These are phyloP conservation scores for Leuciscus waleckii DNA, from an alignment of 2,797 vertebrate species.

Conservation along the genomic window DNA sequence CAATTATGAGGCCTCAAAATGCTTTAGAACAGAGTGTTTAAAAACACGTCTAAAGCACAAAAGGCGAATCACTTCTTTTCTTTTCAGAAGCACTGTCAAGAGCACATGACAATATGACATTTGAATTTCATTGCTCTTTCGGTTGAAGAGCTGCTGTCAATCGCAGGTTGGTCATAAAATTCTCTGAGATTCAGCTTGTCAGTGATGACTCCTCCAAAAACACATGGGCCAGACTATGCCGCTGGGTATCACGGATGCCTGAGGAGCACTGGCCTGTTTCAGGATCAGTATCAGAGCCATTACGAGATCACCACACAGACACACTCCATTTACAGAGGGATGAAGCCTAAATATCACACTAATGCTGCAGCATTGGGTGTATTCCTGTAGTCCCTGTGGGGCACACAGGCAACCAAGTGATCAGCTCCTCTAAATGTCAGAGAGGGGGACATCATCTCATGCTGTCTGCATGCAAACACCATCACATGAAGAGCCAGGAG, in stretches of 20 bases:
- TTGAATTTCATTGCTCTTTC: slow-evolving; percentile 18
- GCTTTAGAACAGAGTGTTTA: not conserved
- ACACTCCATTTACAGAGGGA: slow-evolving; percentile 20
- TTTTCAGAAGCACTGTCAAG: not conserved
- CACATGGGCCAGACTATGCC: not conserved
- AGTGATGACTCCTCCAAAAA: not conserved
- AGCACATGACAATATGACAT: not conserved
- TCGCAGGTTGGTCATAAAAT: not conserved
- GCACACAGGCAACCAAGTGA: slow-evolving; percentile 6
- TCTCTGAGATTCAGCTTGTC: slow-evolving; percentile 4
- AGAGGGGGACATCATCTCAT: not conserved
- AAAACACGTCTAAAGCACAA: slow-evolving; percentile 1
- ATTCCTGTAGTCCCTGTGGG: slow-evolving; percentile 11
- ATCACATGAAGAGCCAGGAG: not conserved
- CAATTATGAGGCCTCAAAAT: not conserved
- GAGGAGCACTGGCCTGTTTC: slow-evolving; percentile 22
- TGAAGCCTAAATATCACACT: slow-evolving; percentile 23
- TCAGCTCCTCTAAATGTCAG: slow-evolving; percentile 42
- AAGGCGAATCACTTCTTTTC: not conserved
- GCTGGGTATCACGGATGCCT: not conserved
- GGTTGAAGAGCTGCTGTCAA: slow-evolving; percentile 21
- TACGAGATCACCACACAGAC: not conserved
- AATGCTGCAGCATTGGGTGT: slow-evolving; percentile 1
- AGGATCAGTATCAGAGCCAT: not conserved
- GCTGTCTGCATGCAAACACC: slow-evolving; percentile 6